phyloP scores from a whole-genome alignment of 64 coral and sea anemone species.

The Cladopsammia gracilis region DNA sequence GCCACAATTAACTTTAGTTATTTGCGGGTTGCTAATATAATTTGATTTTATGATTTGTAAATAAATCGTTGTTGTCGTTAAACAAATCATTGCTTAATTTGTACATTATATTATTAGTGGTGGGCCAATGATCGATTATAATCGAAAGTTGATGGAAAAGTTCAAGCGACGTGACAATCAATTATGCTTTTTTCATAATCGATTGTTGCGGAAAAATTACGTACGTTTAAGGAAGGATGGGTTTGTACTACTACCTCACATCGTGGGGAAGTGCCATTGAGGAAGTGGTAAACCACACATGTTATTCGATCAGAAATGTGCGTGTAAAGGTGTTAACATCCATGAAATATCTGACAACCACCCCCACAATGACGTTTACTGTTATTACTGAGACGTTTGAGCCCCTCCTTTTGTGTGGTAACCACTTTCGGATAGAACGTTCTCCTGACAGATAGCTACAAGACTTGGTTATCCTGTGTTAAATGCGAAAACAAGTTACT shows the following conservation, averaged over 20 bases:
- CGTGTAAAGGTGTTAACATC: not conserved
- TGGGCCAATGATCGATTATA: too few relatives aligned
- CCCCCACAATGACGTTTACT: not conserved
- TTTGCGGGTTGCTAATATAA: too few relatives aligned
- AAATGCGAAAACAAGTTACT: not conserved
- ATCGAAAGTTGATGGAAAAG: too few relatives aligned
- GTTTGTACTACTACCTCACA: not conserved
- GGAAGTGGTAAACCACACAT: not conserved
- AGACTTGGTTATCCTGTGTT: not conserved
- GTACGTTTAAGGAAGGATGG: constrained; percentile 11
- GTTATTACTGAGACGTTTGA: not conserved
- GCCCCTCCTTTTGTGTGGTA: not conserved
- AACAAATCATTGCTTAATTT: too few relatives aligned
- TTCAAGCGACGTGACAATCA: too few relatives aligned
- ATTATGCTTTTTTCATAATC: too few relatives aligned
- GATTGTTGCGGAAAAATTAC: too few relatives aligned
- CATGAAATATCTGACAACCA: not conserved
- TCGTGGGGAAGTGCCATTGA: not conserved
- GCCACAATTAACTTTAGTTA: too few relatives aligned
- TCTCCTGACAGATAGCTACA: not conserved
- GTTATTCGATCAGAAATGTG: not conserved
- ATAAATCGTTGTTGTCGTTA: too few relatives aligned
- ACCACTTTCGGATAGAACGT: not conserved
- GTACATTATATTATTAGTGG: too few relatives aligned
- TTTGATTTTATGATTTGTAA: too few relatives aligned